phyloP scores from a whole-genome alignment of 2,888 invertebrate genomes.

The Electrophaes corylata region DNA sequence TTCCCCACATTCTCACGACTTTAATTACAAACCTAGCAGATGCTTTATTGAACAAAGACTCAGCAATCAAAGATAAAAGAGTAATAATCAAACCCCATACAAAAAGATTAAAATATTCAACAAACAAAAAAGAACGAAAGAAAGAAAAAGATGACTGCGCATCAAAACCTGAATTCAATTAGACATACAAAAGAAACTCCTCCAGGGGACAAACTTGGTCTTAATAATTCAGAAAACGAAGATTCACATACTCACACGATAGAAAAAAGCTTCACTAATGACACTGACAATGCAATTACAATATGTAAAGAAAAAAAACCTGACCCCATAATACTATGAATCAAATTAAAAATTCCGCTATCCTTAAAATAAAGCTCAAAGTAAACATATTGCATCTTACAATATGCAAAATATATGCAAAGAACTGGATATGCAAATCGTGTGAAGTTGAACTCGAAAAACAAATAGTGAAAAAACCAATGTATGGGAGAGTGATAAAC shows the following conservation, averaged over 20 bases:
- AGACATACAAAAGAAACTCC: slow-evolving; percentile 73
- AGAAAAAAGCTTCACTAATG: slow-evolving; percentile 71
- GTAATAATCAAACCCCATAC: slow-evolving; percentile 59
- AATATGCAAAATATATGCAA: slow-evolving; percentile 64
- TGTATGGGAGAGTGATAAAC: slow-evolving; percentile 76
- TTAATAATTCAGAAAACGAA: slow-evolving; percentile 73
- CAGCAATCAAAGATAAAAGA: slow-evolving; percentile 63
- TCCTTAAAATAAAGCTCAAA: slow-evolving; percentile 78
- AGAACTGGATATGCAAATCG: slow-evolving; percentile 82
- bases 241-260: slow-evolving; percentile 67
- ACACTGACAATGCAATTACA: slow-evolving; percentile 65
- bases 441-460: slow-evolving; percentile 80
- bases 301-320: slow-evolving; percentile 71
- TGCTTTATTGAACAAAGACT: slow-evolving; percentile 58
- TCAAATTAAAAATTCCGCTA: slow-evolving; percentile 71
- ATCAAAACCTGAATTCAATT: slow-evolving; percentile 81
- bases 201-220: slow-evolving; percentile 74
- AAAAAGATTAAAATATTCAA: slow-evolving; percentile 74
- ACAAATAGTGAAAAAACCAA: slow-evolving; percentile 78
- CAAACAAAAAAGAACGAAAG: slow-evolving; percentile 53
- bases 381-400: slow-evolving; percentile 74
- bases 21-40: slow-evolving; percentile 76
- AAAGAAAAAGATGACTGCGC: slow-evolving; percentile 71
- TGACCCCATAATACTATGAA: slow-evolving; percentile 71
- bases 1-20: slow-evolving; percentile 78